These are phyloP conservation scores for Brachyhypopomus gauderio DNA, from an alignment of 2,113 vertebrate species.

Conservation along the genomic window DNA sequence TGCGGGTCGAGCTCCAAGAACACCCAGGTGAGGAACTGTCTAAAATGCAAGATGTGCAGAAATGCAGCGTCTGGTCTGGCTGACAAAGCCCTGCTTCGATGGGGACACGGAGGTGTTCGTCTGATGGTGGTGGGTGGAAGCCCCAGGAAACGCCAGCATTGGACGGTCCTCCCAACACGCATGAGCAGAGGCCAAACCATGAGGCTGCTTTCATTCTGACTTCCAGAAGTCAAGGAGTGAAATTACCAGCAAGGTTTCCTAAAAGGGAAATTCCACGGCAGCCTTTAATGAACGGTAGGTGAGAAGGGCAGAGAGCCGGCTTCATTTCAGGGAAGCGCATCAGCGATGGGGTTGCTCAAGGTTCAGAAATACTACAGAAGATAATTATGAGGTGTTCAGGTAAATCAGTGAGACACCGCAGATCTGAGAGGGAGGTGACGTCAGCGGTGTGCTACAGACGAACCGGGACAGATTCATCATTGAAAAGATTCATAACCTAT, in stretches of 20 bases:
- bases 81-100: too few relatives aligned
- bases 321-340: constrained; percentile 19
- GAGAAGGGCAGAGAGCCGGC: neutral
- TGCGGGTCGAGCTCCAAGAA: neutral
- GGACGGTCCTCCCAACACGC: neutral
- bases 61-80: too few relatives aligned
- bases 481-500: constrained; percentile 32
- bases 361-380: constrained; percentile 3
- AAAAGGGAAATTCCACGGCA: neutral
- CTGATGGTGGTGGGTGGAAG: too few relatives aligned
- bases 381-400: constrained; percentile 1
- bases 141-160: too few relatives aligned
- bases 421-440: constrained; percentile 8
- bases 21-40: neutral
- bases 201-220: too few relatives aligned
- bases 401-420: neutral
- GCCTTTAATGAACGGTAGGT: neutral
- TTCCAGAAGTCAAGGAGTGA: too few relatives aligned
- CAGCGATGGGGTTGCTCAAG: constrained; percentile 10
- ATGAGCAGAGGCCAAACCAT: neutral
- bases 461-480: neutral
- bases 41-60: too few relatives aligned
- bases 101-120: too few relatives aligned
- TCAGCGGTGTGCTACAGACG: neutral
- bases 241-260: neutral